Evolutionary conservation across 2,797 vertebrate genomes (phyloP), one percentile per base, ranked within the genome.

Genomic region (Gambelia wislizenii): DNA sequence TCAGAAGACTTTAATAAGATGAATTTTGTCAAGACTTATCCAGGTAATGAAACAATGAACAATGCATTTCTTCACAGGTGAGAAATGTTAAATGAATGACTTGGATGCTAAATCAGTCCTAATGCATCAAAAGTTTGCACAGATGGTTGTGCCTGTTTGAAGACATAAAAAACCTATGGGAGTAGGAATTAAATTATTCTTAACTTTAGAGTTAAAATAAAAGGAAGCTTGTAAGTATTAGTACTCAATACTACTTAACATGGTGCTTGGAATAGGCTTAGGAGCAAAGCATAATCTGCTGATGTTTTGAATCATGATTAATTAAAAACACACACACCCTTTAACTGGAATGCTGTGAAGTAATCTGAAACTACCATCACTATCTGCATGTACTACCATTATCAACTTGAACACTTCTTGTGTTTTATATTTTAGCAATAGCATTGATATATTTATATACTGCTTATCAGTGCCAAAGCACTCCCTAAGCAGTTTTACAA

Each of bases 1-100:
- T 98, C 99, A 88, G 99, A 99, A 96, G 99, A 99, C 96, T 99
- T 99, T 88, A 99, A 99, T 97, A 99, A 99, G 97, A 99, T 99
- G 98, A 99, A 97, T 96, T 99, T 99, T 83, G 97, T 99, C 90
- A 99, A 98, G 97, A 99, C 98, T 2, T 99, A 99, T 85, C 98
- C 99, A 98, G 99, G 99, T 99, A 97, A 96, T 90, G 10, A 74
- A 59, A 67, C 56, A 75, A 18, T 0, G 20, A 52, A 72, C 20
- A 56, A 39, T 83, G 44, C 16, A 30, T 39, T 91, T 1, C 52
- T 14, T 78, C 13, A 82, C 3, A 77, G 16, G 69, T 18, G 39
- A 89, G 9, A 27, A 25, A 52, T 39, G 9, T 52, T 88, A 16
- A 61, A 74, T 33, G 72, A 36, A 16, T 85, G 74, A 93, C 54